Evolutionary conservation across 2,113 vertebrate genomes (phyloP).

Genomic region (Crotalus tigris): DNA sequence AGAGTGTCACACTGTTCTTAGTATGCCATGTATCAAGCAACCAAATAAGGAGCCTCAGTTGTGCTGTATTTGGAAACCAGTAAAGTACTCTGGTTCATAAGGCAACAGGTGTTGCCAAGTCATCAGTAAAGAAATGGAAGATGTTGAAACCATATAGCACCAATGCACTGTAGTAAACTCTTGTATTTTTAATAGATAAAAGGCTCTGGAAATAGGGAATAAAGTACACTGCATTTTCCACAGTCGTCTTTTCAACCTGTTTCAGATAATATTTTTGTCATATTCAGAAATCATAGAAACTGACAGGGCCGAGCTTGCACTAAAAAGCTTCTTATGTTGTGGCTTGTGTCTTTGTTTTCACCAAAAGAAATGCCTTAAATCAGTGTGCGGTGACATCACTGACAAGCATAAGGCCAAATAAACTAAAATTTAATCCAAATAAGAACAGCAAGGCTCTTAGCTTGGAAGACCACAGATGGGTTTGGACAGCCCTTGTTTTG

Average conservation of each 20-base stretch:
- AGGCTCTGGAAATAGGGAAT: background rate
- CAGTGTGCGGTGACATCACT: background rate
- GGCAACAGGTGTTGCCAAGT: background rate
- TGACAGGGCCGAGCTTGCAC: background rate
- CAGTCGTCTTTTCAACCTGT: background rate
- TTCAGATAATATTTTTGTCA: background rate
- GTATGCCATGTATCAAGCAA: background rate
- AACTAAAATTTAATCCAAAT: background rate
- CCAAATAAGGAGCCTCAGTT: background rate
- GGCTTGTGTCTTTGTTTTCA: background rate
- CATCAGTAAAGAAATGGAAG: background rate
- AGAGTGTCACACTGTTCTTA: background rate
- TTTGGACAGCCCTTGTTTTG: background rate
- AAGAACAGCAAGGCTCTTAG: background rate
- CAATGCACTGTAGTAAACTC: background rate
- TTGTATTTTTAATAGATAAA: background rate
- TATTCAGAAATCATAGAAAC: background rate
- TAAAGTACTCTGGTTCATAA: background rate
- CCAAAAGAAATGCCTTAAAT: background rate
- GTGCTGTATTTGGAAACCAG: background rate
- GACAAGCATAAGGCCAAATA: background rate
- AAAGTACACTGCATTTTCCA: background rate
- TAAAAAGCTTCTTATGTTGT: background rate
- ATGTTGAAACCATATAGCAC: background rate
- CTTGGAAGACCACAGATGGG: background rate